Percentiles rank a stretch among this genome's conserved stretches.
Conservation (phyloP, 2,888 invertebrate species). For the Tuta absoluta region DNA sequence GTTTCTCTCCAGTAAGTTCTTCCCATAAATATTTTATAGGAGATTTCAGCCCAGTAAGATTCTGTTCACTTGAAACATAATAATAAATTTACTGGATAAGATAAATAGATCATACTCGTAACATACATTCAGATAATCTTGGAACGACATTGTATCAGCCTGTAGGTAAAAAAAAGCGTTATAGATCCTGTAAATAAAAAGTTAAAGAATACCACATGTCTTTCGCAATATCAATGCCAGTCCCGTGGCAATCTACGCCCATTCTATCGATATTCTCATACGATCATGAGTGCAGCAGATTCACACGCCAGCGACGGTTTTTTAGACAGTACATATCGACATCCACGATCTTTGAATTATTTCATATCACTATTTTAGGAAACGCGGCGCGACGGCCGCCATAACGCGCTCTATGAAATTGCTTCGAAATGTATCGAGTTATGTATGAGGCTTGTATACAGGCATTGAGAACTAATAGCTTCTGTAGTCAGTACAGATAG, state of each 20-base stretch:
- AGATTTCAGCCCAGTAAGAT: too few species aligned
- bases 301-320: slow-evolving; percentile 70
- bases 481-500: slow-evolving; percentile 42
- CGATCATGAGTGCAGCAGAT: slow-evolving; percentile 66
- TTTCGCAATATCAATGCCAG: neutral
- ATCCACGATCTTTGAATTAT: slow-evolving; percentile 73
- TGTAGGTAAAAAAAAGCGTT: too few species aligned
- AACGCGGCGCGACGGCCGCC: slow-evolving; percentile 66
- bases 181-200: too few species aligned
- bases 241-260: slow-evolving; percentile 29
- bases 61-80: too few species aligned
- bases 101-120: too few species aligned
- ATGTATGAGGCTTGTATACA: neutral
- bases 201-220: too few species aligned
- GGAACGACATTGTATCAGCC: too few species aligned
- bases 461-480: slow-evolving; percentile 51
- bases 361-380: slow-evolving; percentile 80
- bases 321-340: slow-evolving; percentile 65
- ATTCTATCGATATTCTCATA: slow-evolving; percentile 69
- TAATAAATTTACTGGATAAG: too few species aligned
- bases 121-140: too few species aligned
- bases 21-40: too few species aligned
- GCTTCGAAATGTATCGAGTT: slow-evolving; percentile 55
- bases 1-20: too few species aligned
- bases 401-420: slow-evolving; percentile 76